Conservation (phyloP, 2,888 invertebrate species). For the Xanthorhoe designata region DNA sequence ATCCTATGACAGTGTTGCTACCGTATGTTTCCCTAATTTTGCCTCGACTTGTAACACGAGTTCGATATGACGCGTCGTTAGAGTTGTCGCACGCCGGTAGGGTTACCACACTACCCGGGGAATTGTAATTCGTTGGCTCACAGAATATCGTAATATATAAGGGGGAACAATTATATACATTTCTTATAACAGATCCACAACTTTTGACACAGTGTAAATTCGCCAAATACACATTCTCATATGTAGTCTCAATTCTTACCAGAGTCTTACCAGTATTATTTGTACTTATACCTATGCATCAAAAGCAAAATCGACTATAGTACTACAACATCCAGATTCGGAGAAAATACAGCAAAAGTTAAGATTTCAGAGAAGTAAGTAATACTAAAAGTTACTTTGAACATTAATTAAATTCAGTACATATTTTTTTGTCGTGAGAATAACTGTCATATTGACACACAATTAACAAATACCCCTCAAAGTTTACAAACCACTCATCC, state of each 20-base stretch:
- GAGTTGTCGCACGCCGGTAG: constrained; percentile 68
- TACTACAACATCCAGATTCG: no score
- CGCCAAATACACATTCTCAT: no score
- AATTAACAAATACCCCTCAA: neutral
- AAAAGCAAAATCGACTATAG: no score
- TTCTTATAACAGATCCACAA: no score
- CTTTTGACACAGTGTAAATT: no score
- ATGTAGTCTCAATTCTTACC: no score
- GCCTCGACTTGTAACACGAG: constrained; percentile 39
- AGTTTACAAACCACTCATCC: constrained; percentile 38
- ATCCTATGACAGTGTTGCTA: constrained; percentile 8
- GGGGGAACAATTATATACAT: neutral
- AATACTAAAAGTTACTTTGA: neutral
- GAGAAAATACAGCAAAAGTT: no score
- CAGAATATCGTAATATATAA: constrained; percentile 16
- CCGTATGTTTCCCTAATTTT: constrained; percentile 11
- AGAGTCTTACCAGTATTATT: no score
- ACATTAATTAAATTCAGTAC: no score
- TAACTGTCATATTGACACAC: neutral
- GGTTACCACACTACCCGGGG: constrained; percentile 64
- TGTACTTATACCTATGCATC: no score
- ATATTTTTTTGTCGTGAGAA: neutral
- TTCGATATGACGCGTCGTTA: constrained; percentile 65
- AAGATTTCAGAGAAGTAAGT: neutral
- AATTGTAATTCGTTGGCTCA: constrained; percentile 43